These are phyloP conservation scores for Drosophila subquinaria DNA, from an alignment of 2,888 invertebrate species.

Conservation along the genomic window DNA sequence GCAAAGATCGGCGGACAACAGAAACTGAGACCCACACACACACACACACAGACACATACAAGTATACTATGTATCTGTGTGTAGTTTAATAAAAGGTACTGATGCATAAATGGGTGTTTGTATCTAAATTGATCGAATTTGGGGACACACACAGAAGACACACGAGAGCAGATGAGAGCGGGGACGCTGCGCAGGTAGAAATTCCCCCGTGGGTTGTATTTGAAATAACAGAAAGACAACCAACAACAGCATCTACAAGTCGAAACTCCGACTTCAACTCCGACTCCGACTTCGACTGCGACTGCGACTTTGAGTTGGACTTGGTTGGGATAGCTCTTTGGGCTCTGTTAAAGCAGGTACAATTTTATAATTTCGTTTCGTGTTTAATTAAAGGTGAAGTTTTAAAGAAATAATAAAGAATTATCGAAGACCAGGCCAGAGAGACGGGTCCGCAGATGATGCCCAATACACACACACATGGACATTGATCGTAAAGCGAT, in stretches of 20 bases:
- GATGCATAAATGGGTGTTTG: conserved; percentile 82
- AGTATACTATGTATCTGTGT: conserved; percentile 10
- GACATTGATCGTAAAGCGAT: conserved; percentile 76
- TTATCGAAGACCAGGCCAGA: conserved; percentile 67
- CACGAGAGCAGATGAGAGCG: conserved; percentile 61
- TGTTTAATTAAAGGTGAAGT: conserved; percentile 82
- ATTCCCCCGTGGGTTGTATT: conserved; percentile 65
- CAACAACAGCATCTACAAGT: conserved; percentile 18
- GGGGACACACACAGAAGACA: conserved; percentile 73
- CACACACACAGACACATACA: conserved; percentile 10
- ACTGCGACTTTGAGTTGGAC: conserved; percentile 33
- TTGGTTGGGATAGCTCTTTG: conserved; percentile 32
- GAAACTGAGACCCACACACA: conserved; percentile 60
- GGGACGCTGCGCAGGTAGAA: conserved; percentile 64
- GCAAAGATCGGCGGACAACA: conserved; percentile 41
- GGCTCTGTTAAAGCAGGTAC: conserved; percentile 75
- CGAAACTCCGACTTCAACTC: conserved; percentile 30
- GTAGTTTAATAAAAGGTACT: conserved; percentile 82
- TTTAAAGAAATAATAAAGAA: conserved; percentile 82
- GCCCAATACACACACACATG: conserved; percentile 41
- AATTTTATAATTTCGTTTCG: conserved; percentile 82
- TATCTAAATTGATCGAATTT: conserved; percentile 82
- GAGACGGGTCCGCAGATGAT: conserved; percentile 62
- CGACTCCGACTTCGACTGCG: conserved; percentile 27
- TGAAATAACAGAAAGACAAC: conserved; percentile 32